Evolutionary conservation across 2,797 vertebrate genomes (phyloP).

Genomic region (Pseudocheirus occidentalis): DNA sequence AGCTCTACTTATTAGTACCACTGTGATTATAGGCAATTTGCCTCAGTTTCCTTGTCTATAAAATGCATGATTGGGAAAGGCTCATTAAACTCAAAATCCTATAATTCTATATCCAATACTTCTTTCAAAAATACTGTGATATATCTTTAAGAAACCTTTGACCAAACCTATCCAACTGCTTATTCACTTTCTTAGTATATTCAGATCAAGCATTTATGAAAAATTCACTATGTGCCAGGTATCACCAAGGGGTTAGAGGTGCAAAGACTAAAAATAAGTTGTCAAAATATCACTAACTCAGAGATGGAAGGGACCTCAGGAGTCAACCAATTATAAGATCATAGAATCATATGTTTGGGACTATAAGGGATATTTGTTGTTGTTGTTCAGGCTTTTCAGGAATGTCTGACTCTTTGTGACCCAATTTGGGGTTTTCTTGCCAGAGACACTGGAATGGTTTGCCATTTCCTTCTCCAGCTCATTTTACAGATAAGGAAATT

Average conservation of each 20-base stretch:
- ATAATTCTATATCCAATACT: not conserved
- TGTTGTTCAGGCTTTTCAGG: not conserved
- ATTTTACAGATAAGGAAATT: not conserved
- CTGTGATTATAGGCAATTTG: not conserved
- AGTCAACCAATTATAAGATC: not conserved
- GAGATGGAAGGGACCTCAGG: not conserved
- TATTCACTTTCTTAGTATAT: not conserved
- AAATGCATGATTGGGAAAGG: not conserved
- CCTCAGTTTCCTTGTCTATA: not conserved
- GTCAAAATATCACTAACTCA: not conserved
- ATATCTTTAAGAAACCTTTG: not conserved
- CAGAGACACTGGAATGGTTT: not conserved
- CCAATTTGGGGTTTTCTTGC: not conserved
- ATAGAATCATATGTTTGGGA: not conserved
- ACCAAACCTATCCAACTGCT: not conserved
- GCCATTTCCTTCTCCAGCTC: not conserved
- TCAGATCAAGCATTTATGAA: not conserved
- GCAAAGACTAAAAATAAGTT: not conserved
- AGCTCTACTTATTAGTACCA: not conserved
- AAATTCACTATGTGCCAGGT: not conserved
- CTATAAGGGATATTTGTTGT: not conserved
- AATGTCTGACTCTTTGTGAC: not conserved
- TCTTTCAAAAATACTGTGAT: conserved; percentile 32
- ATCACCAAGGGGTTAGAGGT: not conserved
- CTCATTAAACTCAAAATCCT: not conserved